Evolutionary conservation across 2,797 vertebrate species (phyloP).

Genomic region (Falco cherrug): DNA sequence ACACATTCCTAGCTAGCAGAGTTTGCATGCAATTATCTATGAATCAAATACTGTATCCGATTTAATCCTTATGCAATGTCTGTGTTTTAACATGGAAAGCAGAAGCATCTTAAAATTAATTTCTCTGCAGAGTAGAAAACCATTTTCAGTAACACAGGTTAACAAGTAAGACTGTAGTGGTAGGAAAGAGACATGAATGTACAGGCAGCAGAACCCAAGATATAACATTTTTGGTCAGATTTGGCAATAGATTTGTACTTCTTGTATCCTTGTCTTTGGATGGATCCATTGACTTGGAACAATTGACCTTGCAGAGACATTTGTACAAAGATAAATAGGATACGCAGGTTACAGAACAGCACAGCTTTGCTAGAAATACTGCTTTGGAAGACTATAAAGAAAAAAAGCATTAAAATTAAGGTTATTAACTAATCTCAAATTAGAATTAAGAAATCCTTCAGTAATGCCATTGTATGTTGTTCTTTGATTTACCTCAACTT

Average conservation of each 20-base stretch:
- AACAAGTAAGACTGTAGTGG: neutral
- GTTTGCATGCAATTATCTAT: neutral
- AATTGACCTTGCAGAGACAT: neutral
- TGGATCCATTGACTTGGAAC: neutral
- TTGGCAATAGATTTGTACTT: neutral
- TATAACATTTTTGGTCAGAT: neutral
- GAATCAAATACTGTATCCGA: neutral
- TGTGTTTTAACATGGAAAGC: neutral
- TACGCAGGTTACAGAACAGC: accelerated
- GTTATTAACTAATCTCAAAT: neutral
- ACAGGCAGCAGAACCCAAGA: neutral
- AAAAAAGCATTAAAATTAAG: neutral
- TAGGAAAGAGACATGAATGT: neutral
- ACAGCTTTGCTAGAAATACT: neutral
- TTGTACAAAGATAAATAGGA: neutral
- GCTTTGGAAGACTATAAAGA: neutral
- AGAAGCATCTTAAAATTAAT: neutral
- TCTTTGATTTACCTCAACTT: neutral
- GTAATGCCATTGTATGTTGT: neutral
- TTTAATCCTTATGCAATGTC: neutral
- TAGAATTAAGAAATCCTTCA: neutral
- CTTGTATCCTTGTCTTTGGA: neutral
- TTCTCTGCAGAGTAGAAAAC: neutral
- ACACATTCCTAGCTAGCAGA: neutral
- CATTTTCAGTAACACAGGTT: neutral